These are phyloP conservation scores for Aleiodes testaceus DNA, from an alignment of 2,888 invertebrate genomes.

Conservation along the genomic window DNA sequence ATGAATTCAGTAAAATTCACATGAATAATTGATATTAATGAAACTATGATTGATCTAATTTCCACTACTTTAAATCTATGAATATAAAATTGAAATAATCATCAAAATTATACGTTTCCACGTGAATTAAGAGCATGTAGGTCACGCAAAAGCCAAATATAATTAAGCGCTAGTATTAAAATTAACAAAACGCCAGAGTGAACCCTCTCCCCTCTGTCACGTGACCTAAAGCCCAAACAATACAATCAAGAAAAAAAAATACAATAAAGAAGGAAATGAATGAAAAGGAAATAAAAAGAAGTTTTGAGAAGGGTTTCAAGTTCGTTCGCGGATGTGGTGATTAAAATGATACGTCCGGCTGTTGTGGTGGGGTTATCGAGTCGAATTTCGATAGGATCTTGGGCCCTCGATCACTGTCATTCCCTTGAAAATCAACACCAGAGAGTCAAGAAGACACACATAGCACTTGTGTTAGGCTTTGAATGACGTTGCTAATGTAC, in stretches of 20 bases:
- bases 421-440: constrained; percentile 44
- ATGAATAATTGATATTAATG: background rate
- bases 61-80: background rate
- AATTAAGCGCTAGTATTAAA: constrained; percentile 15
- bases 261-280: constrained; percentile 6
- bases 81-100: background rate
- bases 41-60: background rate
- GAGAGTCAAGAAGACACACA: constrained; percentile 13
- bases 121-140: constrained; percentile 45
- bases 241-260: constrained; percentile 24
- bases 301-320: constrained; percentile 49
- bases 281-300: constrained; percentile 4
- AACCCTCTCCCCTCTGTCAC: constrained; percentile 36
- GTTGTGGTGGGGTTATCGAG: constrained; percentile 61
- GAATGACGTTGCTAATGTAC: background rate
- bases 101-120: background rate
- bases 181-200: constrained; percentile 8
- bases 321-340: constrained; percentile 65
- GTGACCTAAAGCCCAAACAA: constrained; percentile 43
- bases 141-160: constrained; percentile 50
- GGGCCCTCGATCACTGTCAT: constrained; percentile 67
- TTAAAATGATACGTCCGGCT: constrained; percentile 70
- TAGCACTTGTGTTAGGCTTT: background rate
- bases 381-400: constrained; percentile 61
- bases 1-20: constrained; percentile 7